Base-by-base conservation (phyloP, 2,113 vertebrate species). In the Synchiropus splendidus region DNA sequence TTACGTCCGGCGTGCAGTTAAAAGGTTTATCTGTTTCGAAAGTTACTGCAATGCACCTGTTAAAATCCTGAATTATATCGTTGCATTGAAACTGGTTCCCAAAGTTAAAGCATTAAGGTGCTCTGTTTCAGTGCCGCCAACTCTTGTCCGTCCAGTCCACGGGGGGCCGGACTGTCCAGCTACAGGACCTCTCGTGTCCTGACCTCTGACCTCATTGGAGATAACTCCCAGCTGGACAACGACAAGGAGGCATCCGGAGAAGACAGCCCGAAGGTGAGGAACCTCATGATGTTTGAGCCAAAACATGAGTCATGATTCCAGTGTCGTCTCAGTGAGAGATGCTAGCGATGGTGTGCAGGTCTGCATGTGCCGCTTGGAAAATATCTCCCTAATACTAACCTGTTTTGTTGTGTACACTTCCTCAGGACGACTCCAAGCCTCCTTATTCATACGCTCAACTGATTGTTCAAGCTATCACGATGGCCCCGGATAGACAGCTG, bases 171-270 rank as follows among this genome's bases (percentile, higher is more conserved):
- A 52, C 88, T 92, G 58, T 98, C 95, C 60, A 90, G 91, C 75
- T 98, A 95, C 83, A 91, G 89, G 78, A 84, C 92, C 70, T 86
- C 89, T 43, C 92, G 92, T 1, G 90, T 86, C 39, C 84, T 97
- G 48, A 80, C 92, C 41, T 85, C 92, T 10, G 94, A 98, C 77
- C 86, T 97, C 51, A 92, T 97, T 73, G 87, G 91, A 60, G 93
- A 98, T 68, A 93, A 81, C 71, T 90, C 91, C 1, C 92, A 97
- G 56, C 89, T 90, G 8, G 95, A 99, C 74, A 94, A 96, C 6
- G 94, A 99, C 75, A 98, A 98, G 79, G 93, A 98, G 55, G 89
- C 91, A 42, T 99, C 94, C 0, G 93, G 91, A 58, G 95, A 92
- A 85, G 92, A 99, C 75, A 97, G 95, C 73, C 94, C 95, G 65